Conservation (phyloP, 2,888 invertebrate species). For the Polyommatus iphigenia region DNA sequence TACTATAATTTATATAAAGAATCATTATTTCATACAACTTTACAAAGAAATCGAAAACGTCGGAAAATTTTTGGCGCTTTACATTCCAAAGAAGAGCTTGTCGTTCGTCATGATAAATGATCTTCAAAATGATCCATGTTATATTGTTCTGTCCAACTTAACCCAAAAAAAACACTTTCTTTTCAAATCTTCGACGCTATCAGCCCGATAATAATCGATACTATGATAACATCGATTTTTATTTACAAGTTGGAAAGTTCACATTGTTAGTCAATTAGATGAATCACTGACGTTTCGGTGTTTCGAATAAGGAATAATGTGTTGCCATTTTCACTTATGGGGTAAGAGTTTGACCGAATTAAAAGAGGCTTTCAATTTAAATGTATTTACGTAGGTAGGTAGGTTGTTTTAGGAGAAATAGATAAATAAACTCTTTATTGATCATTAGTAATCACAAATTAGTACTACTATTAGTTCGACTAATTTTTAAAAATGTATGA, state of each 20-base stretch:
- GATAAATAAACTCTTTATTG: too few relatives aligned
- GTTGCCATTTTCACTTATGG: not conserved
- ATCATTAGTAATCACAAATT: too few relatives aligned
- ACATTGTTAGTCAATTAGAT: slow-evolving; percentile 15
- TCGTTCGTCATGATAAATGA: not conserved
- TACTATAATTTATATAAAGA: not conserved
- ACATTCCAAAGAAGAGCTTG: not conserved
- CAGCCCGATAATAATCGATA: not conserved
- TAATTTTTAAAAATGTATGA: too few relatives aligned
- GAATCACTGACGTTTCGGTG: not conserved
- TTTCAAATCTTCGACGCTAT: not conserved
- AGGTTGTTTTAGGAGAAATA: too few relatives aligned
- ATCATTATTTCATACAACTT: not conserved
- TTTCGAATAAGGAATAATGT: slow-evolving; percentile 5
- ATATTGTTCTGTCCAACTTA: slow-evolving; percentile 14
- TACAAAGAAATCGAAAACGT: not conserved
- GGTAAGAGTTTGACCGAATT: not conserved
- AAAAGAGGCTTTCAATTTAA: too few relatives aligned
- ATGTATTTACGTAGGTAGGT: too few relatives aligned
- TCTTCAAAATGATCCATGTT: not conserved
- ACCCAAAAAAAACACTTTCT: slow-evolving; percentile 18
- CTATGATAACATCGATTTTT: not conserved
- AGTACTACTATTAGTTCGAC: too few relatives aligned
- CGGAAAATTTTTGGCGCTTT: not conserved
- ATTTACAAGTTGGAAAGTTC: slow-evolving; percentile 9